phyloP scores from a whole-genome alignment of 2,113 vertebrate genomes.

The Mormoops blainvillei region DNA sequence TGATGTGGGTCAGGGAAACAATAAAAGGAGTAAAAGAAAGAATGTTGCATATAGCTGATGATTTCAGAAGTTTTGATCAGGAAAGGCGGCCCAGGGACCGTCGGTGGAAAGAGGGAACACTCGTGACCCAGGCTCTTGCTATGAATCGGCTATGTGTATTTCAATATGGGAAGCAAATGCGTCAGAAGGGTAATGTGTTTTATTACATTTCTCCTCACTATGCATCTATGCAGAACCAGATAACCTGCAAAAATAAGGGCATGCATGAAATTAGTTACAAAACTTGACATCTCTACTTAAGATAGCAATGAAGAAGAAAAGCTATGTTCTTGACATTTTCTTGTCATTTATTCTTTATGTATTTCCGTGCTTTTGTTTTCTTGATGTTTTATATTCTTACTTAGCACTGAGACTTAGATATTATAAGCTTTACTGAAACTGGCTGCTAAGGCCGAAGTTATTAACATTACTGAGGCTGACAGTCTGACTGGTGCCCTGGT shows the following conservation, averaged over 20 bases:
- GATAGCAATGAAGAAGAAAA: background rate
- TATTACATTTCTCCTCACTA: slow-evolving; percentile 23
- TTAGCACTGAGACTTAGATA: background rate
- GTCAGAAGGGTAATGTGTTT: background rate
- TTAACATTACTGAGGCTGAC: slow-evolving; percentile 24
- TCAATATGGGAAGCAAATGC: background rate
- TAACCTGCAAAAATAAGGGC: background rate
- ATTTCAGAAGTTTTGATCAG: background rate
- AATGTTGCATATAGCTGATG: background rate
- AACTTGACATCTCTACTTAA: background rate
- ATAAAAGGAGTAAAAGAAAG: background rate
- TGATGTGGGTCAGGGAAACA: background rate
- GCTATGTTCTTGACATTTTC: background rate
- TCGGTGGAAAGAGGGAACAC: background rate
- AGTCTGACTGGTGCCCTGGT: slow-evolving; percentile 35
- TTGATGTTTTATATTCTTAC: background rate
- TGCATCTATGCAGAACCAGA: background rate
- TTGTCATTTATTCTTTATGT: background rate
- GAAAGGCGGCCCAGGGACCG: background rate
- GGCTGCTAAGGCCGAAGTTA: background rate
- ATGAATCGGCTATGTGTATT: background rate
- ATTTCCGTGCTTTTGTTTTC: slow-evolving; percentile 23
- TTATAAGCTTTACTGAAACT: slow-evolving; percentile 25
- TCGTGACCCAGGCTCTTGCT: background rate
- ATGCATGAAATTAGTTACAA: background rate